phyloP scores from a whole-genome alignment of 2,113 vertebrate species.

The Azemiops feae region DNA sequence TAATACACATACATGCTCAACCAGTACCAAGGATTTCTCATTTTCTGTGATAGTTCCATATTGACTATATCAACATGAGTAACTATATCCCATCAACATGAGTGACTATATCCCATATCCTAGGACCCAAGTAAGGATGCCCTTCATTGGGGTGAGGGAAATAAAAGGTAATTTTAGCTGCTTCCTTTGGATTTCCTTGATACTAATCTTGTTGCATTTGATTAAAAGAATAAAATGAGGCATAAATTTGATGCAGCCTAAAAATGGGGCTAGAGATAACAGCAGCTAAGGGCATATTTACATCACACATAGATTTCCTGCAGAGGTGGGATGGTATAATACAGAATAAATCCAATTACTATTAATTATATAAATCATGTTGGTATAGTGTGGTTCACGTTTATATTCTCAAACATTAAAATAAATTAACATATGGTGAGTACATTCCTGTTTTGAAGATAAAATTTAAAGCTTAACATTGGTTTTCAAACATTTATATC shows the following conservation, averaged over 20 bases:
- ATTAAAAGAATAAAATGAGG: not conserved
- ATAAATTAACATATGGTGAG: not conserved
- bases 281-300: not conserved
- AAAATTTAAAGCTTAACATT: not conserved
- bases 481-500: not conserved
- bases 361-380: not conserved
- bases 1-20: not conserved
- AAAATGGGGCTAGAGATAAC: not conserved
- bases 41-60: not conserved
- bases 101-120: not conserved
- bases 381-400: not conserved
- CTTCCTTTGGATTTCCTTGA: not conserved
- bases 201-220: not conserved
- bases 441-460: not conserved
- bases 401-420: not conserved
- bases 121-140: not conserved
- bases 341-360: slow-evolving; percentile 7
- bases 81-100: not conserved
- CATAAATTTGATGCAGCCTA: not conserved
- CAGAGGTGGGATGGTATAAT: not conserved
- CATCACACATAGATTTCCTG: not conserved
- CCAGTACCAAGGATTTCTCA: not conserved
- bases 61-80: not conserved
- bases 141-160: not conserved
- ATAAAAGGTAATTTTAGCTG: not conserved